Conservation (phyloP, 2,888 invertebrate species). For the Euspilapteryx auroguttella region DNA sequence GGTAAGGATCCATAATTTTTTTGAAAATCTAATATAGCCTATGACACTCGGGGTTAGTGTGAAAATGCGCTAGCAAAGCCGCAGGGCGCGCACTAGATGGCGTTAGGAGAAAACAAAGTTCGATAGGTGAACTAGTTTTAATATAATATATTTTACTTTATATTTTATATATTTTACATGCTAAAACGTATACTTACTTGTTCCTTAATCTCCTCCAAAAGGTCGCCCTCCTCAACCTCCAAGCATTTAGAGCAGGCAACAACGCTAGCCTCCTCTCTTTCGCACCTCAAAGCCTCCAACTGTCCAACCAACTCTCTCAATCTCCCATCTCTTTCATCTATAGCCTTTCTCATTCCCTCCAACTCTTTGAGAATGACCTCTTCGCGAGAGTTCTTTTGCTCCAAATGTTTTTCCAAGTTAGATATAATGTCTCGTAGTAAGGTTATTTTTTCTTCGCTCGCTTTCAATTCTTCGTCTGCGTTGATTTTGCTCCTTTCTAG, state of each 20-base stretch:
- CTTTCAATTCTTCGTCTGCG: slow-evolving; percentile 71
- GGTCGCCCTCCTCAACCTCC: slow-evolving; percentile 24
- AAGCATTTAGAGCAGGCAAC: slow-evolving; percentile 26
- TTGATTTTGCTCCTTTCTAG: slow-evolving; percentile 65
- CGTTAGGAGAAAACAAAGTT: too few species aligned
- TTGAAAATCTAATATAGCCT: too few species aligned
- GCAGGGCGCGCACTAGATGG: too few species aligned
- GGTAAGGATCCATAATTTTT: too few species aligned
- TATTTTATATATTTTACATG: too few species aligned
- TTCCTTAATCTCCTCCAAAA: slow-evolving; percentile 30
- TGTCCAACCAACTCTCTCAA: slow-evolving; percentile 58
- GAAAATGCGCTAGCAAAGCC: too few species aligned
- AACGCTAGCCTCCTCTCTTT: slow-evolving; percentile 35
- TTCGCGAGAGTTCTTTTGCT: slow-evolving; percentile 66
- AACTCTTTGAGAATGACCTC: slow-evolving; percentile 63
- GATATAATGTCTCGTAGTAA: slow-evolving; percentile 76
- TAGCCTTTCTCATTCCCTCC: slow-evolving; percentile 53
- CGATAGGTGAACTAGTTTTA: too few species aligned
- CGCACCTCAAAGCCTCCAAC: slow-evolving; percentile 49
- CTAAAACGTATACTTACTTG: too few species aligned
- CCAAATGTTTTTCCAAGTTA: slow-evolving; percentile 75
- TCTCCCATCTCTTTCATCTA: slow-evolving; percentile 57
- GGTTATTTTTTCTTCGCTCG: slow-evolving; percentile 74
- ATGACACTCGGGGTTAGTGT: too few species aligned
- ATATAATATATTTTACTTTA: too few species aligned